Evolutionary conservation across 2,888 invertebrate genomes (phyloP).

Genomic region (Rhorus exstirpatorius): DNA sequence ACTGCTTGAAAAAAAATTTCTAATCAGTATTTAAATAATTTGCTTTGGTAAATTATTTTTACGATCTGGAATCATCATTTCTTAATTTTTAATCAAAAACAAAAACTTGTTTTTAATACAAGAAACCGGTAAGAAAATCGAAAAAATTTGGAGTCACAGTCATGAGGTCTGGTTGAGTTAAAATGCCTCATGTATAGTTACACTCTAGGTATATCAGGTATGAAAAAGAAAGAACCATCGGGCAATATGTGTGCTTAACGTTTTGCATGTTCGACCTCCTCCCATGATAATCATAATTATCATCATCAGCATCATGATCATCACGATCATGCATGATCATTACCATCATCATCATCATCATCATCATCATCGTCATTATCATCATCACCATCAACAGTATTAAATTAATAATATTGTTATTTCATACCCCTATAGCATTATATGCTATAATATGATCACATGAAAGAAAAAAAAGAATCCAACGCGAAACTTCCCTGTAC

Average conservation of each 20-base stretch:
- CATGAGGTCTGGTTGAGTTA: not conserved
- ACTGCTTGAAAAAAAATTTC: no score
- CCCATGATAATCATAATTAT: not conserved
- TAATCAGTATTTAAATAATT: no score
- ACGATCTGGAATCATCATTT: no score
- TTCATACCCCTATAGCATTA: not conserved
- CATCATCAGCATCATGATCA: no score
- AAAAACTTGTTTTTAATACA: no score
- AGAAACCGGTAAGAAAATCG: not conserved
- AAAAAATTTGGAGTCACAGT: not conserved
- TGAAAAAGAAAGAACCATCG: not conserved
- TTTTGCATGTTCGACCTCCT: constrained; percentile 6
- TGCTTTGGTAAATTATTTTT: no score
- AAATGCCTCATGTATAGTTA: not conserved
- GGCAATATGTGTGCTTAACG: not conserved
- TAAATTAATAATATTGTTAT: not conserved
- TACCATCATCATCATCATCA: constrained; percentile 16
- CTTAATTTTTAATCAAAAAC: no score
- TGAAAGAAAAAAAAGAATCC: not conserved
- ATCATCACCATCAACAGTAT: constrained; percentile 20
- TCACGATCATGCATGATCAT: constrained; percentile 26
- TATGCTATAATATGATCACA: not conserved
- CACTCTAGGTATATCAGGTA: constrained; percentile 3
- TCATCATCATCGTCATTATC: constrained; percentile 11
- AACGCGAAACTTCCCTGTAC: not conserved